These are phyloP conservation scores for Etia nguti DNA, from an alignment of 2,113 vertebrate genomes.

Conservation along the genomic window DNA sequence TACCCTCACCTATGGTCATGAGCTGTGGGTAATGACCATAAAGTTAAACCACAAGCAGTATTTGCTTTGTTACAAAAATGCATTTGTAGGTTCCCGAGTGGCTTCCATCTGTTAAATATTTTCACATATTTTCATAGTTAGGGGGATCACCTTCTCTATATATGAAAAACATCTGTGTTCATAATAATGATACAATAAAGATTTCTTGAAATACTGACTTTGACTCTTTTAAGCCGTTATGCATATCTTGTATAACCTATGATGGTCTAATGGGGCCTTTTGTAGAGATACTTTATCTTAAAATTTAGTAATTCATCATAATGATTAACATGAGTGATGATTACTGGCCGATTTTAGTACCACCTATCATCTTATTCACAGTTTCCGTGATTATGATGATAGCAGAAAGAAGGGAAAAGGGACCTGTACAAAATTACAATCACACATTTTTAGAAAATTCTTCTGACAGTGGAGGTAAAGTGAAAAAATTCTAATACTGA, in stretches of 20 bases:
- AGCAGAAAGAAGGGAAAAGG: background rate
- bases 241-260: background rate
- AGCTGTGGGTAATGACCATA: background rate
- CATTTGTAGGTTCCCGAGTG: background rate
- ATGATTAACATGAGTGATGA: background rate
- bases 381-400: background rate
- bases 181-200: background rate
- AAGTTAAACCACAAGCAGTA: background rate
- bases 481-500: background rate
- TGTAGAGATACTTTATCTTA: background rate
- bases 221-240: background rate
- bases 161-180: background rate
- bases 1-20: background rate
- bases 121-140: background rate
- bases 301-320: background rate
- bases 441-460: background rate
- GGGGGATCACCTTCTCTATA: background rate
- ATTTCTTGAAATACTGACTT: background rate
- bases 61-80: background rate
- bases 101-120: background rate
- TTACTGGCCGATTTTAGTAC: background rate
- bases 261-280: background rate
- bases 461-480: background rate
- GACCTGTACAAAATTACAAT: background rate
- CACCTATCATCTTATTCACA: background rate